Conservation (phyloP, 2,888 invertebrate species). For the Drosophila rubida region DNA sequence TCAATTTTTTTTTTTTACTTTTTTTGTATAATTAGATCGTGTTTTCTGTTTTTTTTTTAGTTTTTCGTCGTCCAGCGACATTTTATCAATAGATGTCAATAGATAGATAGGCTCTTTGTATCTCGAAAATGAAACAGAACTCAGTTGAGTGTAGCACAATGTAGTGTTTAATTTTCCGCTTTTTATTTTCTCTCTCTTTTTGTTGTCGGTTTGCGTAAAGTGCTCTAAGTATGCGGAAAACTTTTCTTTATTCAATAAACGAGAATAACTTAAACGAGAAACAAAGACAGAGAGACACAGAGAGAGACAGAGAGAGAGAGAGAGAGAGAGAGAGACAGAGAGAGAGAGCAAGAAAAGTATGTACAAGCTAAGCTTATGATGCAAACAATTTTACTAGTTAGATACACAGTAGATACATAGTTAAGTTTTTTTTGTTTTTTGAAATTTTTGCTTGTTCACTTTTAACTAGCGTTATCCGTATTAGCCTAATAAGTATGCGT, state of each 20-base stretch:
- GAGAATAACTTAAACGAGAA: constrained; percentile 1
- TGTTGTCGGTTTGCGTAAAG: background rate
- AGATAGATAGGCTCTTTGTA: constrained; percentile 10
- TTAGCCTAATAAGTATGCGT: constrained; percentile 1
- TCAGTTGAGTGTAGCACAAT: constrained; percentile 5
- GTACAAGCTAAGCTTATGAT: constrained; percentile 53
- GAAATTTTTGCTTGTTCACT: background rate
- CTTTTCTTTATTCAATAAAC: constrained; percentile 1
- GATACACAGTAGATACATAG: constrained; percentile 2
- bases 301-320: background rate
- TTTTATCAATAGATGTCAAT: constrained; percentile 52
- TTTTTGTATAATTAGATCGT: constrained; percentile 22
- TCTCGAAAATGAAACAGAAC: constrained; percentile 8
- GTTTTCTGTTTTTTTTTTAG: background rate
- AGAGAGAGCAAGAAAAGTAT: constrained; percentile 26
- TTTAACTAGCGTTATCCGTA: constrained; percentile 2
- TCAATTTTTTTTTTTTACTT: constrained; percentile 6
- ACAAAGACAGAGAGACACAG: background rate
- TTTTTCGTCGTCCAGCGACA: constrained; percentile 79
- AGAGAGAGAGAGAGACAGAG: background rate
- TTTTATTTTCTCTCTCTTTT: background rate
- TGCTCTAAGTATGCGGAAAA: background rate
- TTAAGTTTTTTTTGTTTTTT: background rate
- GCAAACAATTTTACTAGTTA: constrained; percentile 20
- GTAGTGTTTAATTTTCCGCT: background rate